phyloP scores from a whole-genome alignment of 2,113 vertebrate species.

The Xiphophorus hellerii region DNA sequence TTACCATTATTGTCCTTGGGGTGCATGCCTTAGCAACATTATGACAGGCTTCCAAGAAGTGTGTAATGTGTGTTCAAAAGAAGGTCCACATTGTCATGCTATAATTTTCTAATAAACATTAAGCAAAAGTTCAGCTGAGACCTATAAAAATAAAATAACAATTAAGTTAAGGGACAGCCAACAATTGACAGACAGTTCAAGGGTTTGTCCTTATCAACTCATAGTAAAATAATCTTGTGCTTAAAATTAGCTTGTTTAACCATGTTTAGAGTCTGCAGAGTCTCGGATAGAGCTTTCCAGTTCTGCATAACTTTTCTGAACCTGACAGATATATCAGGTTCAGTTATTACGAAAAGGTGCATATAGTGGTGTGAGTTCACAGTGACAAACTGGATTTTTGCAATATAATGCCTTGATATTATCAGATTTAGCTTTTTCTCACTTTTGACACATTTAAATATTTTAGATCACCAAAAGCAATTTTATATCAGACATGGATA shows the following conservation, averaged over 20 bases:
- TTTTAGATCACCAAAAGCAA: neutral
- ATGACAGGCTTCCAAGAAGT: slow-evolving; percentile 1
- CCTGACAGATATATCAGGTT: too few relatives aligned
- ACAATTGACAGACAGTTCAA: neutral
- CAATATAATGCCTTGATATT: too few relatives aligned
- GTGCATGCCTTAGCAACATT: neutral
- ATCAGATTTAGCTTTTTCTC: neutral
- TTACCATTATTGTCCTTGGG: neutral
- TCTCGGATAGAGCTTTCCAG: too few relatives aligned
- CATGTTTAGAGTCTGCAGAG: too few relatives aligned
- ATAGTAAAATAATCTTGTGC: neutral
- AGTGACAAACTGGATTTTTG: neutral
- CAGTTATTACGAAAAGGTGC: too few relatives aligned
- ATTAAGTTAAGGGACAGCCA: neutral
- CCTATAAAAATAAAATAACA: neutral
- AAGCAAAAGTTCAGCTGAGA: neutral
- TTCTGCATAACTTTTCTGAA: too few relatives aligned
- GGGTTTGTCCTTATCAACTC: neutral
- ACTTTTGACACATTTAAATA: neutral
- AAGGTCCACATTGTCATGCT: neutral
- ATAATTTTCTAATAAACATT: neutral
- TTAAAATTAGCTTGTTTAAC: too few relatives aligned
- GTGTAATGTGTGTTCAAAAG: neutral
- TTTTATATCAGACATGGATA: too few relatives aligned
- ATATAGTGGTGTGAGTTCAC: neutral